phyloP scores from a whole-genome alignment of 2,888 invertebrate species.

The Mantis religiosa region DNA sequence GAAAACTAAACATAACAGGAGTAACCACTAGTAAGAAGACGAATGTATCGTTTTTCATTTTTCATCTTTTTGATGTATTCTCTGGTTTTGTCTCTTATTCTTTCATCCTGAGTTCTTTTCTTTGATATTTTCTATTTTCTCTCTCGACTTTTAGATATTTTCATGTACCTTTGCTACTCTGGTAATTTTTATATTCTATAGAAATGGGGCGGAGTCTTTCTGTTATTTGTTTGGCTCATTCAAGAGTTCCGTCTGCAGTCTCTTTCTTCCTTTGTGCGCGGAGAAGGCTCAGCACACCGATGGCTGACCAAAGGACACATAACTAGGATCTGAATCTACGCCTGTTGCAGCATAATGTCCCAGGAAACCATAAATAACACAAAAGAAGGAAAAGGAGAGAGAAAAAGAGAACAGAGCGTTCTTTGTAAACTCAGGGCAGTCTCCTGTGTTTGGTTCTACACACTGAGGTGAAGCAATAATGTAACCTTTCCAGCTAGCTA shows the following conservation, averaged over 20 bases:
- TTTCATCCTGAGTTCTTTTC: not conserved
- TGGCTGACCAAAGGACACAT: not conserved
- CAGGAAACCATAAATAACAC: not conserved
- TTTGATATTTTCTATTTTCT: not conserved
- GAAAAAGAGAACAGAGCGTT: not conserved
- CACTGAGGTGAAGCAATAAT: not conserved
- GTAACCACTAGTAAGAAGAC: not conserved
- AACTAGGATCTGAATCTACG: not conserved
- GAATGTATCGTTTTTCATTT: not conserved
- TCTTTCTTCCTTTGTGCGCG: not conserved
- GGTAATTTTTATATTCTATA: conserved; percentile 5
- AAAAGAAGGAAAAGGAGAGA: not conserved
- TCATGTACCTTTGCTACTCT: not conserved
- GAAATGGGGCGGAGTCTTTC: not conserved
- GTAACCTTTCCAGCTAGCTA: not conserved
- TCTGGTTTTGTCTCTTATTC: not conserved
- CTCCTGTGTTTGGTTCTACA: not conserved
- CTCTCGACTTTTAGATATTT: not conserved
- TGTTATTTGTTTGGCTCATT: not conserved
- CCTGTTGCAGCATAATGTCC: not conserved
- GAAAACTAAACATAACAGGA: not conserved
- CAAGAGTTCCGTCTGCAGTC: not conserved
- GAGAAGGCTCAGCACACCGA: not conserved
- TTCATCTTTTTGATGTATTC: not conserved
- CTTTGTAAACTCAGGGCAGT: not conserved